A percentile compares a stretch with the other conserved stretches of the same genome.
phyloP scores from a whole-genome alignment of 2,888 invertebrate genomes.

The Pseudeuparius sepicola region DNA sequence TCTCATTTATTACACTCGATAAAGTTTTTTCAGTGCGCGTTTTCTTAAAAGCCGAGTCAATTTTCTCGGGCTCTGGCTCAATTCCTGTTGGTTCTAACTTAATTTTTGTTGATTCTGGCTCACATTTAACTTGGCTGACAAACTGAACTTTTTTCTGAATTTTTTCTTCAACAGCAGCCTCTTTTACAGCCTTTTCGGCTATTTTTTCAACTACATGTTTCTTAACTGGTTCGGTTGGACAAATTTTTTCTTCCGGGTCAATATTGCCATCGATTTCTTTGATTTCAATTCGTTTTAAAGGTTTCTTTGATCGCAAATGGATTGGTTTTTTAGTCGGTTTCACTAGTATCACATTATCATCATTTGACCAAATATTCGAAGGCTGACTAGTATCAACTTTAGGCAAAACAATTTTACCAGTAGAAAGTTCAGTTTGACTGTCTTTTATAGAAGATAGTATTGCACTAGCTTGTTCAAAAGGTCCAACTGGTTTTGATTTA shows the following conservation, averaged over 20 bases:
- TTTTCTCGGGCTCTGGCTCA: conserved; percentile 15
- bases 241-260: conserved; percentile 6
- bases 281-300: conserved; percentile 43
- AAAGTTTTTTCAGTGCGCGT: conserved; percentile 16
- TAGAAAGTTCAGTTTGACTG: too few species aligned
- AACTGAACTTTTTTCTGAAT: not conserved
- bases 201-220: conserved; percentile 21
- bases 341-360: conserved; percentile 35
- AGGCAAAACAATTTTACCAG: too few species aligned
- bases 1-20: conserved; percentile 15
- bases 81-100: too few species aligned
- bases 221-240: conserved; percentile 14
- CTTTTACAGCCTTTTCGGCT: conserved; percentile 11
- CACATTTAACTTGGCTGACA: conserved; percentile 5
- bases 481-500: conserved; percentile 20
- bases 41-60: conserved; percentile 18
- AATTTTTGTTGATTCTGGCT: not conserved
- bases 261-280: conserved; percentile 20
- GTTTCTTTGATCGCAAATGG: conserved; percentile 54
- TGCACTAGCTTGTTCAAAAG: too few species aligned
- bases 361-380: conserved; percentile 35
- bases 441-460: too few species aligned
- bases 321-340: conserved; percentile 50
- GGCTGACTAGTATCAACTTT: too few species aligned
- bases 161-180: not conserved